Evolutionary conservation across 1,140 invertebrate genomes (phyloP).

Genomic region (Zophobas atratus): DNA sequence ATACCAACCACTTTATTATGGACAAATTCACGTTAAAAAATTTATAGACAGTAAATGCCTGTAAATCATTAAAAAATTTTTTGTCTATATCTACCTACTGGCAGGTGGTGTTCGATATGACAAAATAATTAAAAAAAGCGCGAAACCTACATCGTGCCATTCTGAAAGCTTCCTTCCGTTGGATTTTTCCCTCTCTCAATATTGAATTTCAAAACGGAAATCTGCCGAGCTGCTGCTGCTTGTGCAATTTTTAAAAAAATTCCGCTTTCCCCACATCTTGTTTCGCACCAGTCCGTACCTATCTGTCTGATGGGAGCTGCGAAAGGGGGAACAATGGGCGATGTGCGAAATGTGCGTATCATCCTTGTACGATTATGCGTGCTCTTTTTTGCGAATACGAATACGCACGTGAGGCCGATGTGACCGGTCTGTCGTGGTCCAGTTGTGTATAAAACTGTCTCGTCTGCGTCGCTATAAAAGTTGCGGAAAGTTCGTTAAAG

Average conservation of each 20-base stretch:
- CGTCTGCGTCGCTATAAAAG: constrained; percentile 47
- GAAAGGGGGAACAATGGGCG: constrained; percentile 21
- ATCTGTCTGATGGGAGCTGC: constrained; percentile 30
- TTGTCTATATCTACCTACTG: too few relatives aligned
- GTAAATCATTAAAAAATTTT: neutral
- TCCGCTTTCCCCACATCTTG: constrained; percentile 1
- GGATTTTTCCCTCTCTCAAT: neutral
- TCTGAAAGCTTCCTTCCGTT: constrained; percentile 8
- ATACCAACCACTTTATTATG: too few relatives aligned
- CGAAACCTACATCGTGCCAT: constrained; percentile 11
- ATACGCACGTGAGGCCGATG: constrained; percentile 10
- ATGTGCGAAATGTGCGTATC: constrained; percentile 37
- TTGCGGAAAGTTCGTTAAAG: constrained; percentile 52
- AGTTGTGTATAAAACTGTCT: constrained; percentile 47
- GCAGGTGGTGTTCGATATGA: neutral
- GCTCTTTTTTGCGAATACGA: constrained; percentile 33
- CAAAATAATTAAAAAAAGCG: neutral
- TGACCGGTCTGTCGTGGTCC: constrained; percentile 39
- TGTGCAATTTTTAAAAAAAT: constrained; percentile 3
- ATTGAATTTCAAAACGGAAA: constrained; percentile 31
- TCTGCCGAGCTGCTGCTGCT: neutral
- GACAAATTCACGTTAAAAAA: too few relatives aligned
- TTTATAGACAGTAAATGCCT: neutral
- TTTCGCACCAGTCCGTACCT: constrained; percentile 6
- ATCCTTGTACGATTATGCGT: constrained; percentile 38